A percentile compares a stretch with the other conserved stretches of the same genome.
Conservation (phyloP, 2,888 invertebrate genomes). For the Acanthosoma haemorrhoidale region DNA sequence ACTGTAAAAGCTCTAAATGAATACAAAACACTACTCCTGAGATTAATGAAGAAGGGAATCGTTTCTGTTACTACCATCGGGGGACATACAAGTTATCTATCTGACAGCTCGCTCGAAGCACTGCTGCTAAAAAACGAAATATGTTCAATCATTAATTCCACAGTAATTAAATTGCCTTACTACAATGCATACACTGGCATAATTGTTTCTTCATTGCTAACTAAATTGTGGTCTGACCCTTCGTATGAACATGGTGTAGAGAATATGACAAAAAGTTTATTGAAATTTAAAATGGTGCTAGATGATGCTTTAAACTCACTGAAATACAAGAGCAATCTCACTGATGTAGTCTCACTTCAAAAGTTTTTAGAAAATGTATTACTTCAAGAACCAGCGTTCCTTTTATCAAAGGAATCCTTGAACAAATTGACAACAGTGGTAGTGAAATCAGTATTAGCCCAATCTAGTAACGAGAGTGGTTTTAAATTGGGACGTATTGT, state of each 20-base stretch:
- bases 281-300: not conserved
- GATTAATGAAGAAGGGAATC: not conserved
- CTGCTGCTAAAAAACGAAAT: constrained; percentile 1
- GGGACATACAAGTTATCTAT: not conserved
- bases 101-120: not conserved
- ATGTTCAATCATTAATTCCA: not conserved
- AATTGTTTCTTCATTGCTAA: not conserved
- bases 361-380: not conserved
- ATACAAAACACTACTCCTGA: not conserved
- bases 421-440: not conserved
- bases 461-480: not conserved
- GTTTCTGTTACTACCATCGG: not conserved
- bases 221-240: not conserved
- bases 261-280: not conserved
- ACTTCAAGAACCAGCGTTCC: not conserved
- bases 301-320: not conserved
- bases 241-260: not conserved
- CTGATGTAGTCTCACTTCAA: not conserved
- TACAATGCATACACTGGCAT: constrained; percentile 13
- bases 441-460: constrained; percentile 1
- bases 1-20: not conserved
- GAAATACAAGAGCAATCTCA: not conserved
- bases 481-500: not conserved
- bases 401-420: not conserved
- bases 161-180: not conserved